Percentiles rank a stretch among this genome's conserved stretches.
Evolutionary conservation across 2,113 vertebrate species (phyloP).

Genomic region (Ochotona curzoniae): DNA sequence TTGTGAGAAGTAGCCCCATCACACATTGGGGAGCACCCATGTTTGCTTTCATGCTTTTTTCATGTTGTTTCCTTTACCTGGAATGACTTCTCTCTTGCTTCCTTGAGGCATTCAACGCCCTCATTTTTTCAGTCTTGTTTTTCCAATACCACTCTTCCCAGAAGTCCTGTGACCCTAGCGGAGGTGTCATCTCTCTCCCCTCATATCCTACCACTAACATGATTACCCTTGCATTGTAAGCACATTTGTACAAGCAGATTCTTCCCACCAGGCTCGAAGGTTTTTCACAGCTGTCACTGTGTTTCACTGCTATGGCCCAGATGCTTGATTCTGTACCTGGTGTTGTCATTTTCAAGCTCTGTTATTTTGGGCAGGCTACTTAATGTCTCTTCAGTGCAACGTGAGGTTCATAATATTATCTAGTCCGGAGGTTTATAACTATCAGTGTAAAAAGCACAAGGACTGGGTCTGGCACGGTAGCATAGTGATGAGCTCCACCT

Average conservation of each 20-base stretch:
- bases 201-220: not conserved
- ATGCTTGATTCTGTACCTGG: not conserved
- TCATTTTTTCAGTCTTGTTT: not conserved
- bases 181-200: not conserved
- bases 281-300: not conserved
- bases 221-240: not conserved
- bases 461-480: too few relatives aligned
- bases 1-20: too few relatives aligned
- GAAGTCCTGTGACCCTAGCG: not conserved
- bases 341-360: not conserved
- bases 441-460: too few relatives aligned
- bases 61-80: not conserved
- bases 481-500: too few relatives aligned
- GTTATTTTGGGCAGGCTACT: not conserved
- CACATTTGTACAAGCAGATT: not conserved
- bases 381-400: not conserved
- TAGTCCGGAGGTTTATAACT: not conserved
- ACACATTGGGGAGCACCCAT: too few relatives aligned
- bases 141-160: not conserved
- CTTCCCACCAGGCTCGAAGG: not conserved
- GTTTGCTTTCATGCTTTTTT: not conserved
- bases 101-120: not conserved
- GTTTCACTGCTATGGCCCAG: not conserved
- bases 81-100: not conserved
- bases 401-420: not conserved